phyloP scores from a whole-genome alignment of 2,888 invertebrate species.

The Agrochola lota region DNA sequence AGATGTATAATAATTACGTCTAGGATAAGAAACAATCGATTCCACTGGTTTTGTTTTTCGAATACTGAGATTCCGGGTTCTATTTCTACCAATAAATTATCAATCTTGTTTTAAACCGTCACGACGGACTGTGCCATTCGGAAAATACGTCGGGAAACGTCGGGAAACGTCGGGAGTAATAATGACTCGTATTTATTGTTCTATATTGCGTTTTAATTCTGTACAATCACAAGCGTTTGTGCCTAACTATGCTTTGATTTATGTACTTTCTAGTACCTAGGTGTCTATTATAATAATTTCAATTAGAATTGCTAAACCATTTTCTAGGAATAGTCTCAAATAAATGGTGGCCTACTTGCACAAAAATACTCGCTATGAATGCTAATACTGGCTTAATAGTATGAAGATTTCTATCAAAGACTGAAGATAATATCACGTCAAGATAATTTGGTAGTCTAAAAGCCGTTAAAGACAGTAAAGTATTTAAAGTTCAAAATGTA shows the following conservation, averaged over 20 bases:
- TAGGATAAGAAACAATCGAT: neutral
- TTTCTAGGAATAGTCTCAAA: neutral
- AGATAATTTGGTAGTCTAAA: neutral
- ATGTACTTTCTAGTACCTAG: neutral
- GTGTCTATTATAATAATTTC: neutral
- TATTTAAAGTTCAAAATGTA: neutral
- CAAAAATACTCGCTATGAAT: neutral
- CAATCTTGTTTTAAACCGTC: neutral
- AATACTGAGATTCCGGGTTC: neutral
- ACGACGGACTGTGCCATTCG: neutral
- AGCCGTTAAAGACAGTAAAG: conserved; percentile 2
- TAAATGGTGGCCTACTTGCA: neutral
- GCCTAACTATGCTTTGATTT: neutral
- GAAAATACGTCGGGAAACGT: neutral
- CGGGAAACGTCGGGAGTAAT: neutral
- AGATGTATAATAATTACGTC: neutral
- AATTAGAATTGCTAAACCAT: neutral
- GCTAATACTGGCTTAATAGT: neutral
- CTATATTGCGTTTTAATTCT: neutral
- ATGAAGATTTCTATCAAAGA: neutral
- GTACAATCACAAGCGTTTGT: neutral
- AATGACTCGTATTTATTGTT: neutral
- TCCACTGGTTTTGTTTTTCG: neutral
- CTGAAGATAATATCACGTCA: neutral
- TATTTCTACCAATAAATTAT: neutral